Percentiles rank a stretch among this genome's conserved stretches.
phyloP scores from a whole-genome alignment of 2,888 invertebrate genomes.

The Congeria kusceri region DNA sequence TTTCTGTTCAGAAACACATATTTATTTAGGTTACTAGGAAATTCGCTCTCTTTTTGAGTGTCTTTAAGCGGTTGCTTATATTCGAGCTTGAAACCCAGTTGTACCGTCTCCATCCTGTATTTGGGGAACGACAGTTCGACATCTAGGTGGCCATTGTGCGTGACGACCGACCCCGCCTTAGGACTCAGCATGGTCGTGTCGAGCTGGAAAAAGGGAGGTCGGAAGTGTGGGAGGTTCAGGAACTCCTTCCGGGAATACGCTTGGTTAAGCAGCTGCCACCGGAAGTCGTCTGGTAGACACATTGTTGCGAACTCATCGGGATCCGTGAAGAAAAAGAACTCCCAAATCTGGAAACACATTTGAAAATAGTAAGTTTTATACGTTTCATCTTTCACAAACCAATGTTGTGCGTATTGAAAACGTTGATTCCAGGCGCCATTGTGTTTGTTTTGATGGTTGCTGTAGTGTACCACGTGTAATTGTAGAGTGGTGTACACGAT shows the following conservation, averaged over 20 bases:
- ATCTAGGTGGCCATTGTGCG: conserved; percentile 51
- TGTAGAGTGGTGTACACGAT: too few relatives aligned
- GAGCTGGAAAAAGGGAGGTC: conserved; percentile 62
- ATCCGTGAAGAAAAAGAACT: conserved; percentile 72
- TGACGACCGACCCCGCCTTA: conserved; percentile 46
- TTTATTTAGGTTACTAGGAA: conserved; percentile 39
- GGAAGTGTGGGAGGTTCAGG: conserved; percentile 55
- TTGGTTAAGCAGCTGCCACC: conserved; percentile 71
- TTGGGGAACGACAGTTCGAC: conserved; percentile 51
- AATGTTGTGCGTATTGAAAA: too few relatives aligned
- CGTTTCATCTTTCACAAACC: too few relatives aligned
- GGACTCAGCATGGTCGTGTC: conserved; percentile 48
- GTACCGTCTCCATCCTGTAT: conserved; percentile 25
- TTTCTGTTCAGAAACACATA: conserved; percentile 66
- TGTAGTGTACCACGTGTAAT: too few relatives aligned
- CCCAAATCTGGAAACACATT: conserved; percentile 42
- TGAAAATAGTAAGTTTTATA: too few relatives aligned
- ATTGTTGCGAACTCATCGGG: conserved; percentile 68
- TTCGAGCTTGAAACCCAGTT: conserved; percentile 18
- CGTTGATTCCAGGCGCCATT: too few relatives aligned
- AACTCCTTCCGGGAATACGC: conserved; percentile 61
- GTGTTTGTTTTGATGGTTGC: too few relatives aligned
- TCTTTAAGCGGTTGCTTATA: conserved; percentile 8
- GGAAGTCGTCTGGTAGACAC: conserved; percentile 67
- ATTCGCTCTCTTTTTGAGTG: neutral